Evolutionary conservation across 2,888 invertebrate species (phyloP).

Genomic region (Philopedon plagiatum): DNA sequence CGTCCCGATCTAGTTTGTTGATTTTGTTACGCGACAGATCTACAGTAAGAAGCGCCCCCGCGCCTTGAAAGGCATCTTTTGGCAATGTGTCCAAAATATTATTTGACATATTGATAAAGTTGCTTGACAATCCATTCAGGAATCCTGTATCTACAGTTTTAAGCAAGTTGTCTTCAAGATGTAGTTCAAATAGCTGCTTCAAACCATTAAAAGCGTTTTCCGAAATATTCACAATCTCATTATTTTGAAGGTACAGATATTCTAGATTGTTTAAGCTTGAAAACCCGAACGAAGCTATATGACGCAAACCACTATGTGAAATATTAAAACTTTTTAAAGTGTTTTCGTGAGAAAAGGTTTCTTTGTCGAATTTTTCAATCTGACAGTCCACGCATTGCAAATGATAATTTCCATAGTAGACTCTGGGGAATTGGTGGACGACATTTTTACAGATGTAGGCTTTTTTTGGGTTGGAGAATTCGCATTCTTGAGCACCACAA

Average conservation of each 20-base stretch:
- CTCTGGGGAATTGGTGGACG: conserved; percentile 58
- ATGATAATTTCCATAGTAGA: conserved; percentile 61
- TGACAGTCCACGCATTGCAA: conserved; percentile 61
- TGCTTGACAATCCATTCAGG: conserved; percentile 60
- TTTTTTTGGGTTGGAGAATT: conserved; percentile 54
- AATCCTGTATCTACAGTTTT: conserved; percentile 58
- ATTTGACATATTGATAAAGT: conserved; percentile 57
- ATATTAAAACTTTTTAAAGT: conserved; percentile 60
- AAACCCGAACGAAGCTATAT: conserved; percentile 59
- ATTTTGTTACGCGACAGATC: conserved; percentile 63
- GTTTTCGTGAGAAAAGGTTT: conserved; percentile 61
- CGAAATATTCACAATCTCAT: conserved; percentile 59
- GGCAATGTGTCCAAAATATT: conserved; percentile 60
- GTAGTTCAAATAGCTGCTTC: conserved; percentile 61
- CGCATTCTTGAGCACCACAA: conserved; percentile 55
- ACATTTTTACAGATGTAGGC: conserved; percentile 60
- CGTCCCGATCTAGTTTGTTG: conserved; percentile 56
- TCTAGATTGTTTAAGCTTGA: conserved; percentile 56
- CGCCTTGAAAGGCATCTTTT: conserved; percentile 59
- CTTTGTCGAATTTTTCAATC: conserved; percentile 58
- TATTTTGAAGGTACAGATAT: conserved; percentile 60
- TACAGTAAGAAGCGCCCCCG: conserved; percentile 58
- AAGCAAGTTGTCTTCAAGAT: conserved; percentile 61
- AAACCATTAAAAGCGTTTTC: conserved; percentile 62
- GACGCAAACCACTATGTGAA: conserved; percentile 59